phyloP scores from a whole-genome alignment of 1,140 invertebrate species.

The Sinonovacula constricta region DNA sequence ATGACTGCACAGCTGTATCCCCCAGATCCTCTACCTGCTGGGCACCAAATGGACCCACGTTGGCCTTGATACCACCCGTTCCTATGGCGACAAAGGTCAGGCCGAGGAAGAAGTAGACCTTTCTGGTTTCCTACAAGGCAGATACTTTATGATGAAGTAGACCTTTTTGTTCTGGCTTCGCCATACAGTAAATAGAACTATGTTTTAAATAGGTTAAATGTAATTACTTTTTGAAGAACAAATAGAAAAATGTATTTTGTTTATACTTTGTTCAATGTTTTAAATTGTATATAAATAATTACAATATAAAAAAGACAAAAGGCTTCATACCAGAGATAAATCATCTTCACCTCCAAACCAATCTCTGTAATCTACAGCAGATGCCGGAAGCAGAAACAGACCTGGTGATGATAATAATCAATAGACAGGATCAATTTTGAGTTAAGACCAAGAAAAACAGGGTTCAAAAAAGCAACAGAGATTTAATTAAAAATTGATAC shows the following conservation, averaged over 20 bases:
- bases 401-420: no score
- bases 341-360: slow-evolving; percentile 63
- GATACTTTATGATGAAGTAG: no score
- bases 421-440: no score
- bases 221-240: background rate
- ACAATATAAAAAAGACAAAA: background rate
- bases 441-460: no score
- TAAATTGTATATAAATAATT: background rate
- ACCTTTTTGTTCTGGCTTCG: background rate
- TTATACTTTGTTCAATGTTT: no score
- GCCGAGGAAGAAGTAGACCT: slow-evolving; percentile 63
- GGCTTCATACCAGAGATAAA: slow-evolving; percentile 59
- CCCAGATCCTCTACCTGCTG: slow-evolving; percentile 79
- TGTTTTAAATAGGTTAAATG: background rate
- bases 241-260: no score
- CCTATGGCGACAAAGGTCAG: slow-evolving; percentile 78
- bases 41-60: slow-evolving; percentile 80
- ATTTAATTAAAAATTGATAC: no score
- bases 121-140: slow-evolving; percentile 58
- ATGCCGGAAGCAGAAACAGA: slow-evolving; percentile 64
- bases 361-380: slow-evolving; percentile 62
- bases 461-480: no score
- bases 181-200: background rate
- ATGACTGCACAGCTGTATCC: slow-evolving; percentile 75
- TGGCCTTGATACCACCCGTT: slow-evolving; percentile 79